phyloP scores from a whole-genome alignment of 2,888 invertebrate genomes.

The Folsomia manolachei region DNA sequence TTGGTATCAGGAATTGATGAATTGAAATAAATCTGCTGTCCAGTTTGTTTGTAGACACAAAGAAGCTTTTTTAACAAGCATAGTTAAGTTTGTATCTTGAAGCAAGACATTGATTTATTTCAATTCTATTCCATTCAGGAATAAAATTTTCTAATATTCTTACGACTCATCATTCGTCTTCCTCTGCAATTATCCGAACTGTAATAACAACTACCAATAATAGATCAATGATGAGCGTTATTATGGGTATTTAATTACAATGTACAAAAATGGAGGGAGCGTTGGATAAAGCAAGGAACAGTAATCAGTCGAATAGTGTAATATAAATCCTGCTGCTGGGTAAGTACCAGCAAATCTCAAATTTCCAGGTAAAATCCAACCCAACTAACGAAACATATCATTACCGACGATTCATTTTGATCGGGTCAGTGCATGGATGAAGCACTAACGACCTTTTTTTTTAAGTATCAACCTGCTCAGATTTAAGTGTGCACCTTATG shows the following conservation, averaged over 20 bases:
- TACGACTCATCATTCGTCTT: no score
- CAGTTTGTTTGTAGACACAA: no score
- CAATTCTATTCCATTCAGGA: no score
- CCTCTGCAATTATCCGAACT: neutral
- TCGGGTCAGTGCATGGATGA: neutral
- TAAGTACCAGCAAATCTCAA: neutral
- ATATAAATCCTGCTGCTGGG: no score
- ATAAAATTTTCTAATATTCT: no score
- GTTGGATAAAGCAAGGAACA: neutral
- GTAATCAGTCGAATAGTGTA: no score
- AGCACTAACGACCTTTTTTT: neutral
- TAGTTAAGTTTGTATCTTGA: no score
- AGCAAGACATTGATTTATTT: no score
- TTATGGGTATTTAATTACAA: neutral
- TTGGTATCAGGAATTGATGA: no score
- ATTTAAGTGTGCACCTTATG: neutral
- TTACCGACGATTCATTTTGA: neutral
- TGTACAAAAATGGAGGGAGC: neutral
- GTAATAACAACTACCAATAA: neutral
- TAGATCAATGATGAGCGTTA: neutral
- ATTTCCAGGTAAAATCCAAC: constrained; percentile 2
- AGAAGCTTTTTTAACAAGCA: no score
- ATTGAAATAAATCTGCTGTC: no score
- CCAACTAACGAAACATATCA: neutral
- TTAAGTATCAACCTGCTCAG: no score